Conservation (phyloP, 2,888 invertebrate species). For the Tholera decimalis region DNA sequence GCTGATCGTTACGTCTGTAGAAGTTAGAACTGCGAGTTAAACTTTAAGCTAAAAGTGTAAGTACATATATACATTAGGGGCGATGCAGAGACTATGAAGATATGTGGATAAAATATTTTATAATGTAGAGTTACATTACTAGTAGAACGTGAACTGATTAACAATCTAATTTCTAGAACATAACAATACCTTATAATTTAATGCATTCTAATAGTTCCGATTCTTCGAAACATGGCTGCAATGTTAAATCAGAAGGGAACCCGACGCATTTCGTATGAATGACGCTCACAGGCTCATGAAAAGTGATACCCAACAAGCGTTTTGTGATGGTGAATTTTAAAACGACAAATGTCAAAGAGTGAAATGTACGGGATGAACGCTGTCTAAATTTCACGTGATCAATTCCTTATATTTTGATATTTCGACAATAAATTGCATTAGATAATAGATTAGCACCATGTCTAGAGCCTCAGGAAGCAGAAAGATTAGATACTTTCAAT, state of each 20-base stretch:
- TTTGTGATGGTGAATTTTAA: no score
- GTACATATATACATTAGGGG: neutral
- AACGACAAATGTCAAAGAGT: no score
- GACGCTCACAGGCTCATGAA: conserved; percentile 52
- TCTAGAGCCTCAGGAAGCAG: no score
- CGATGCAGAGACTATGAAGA: neutral
- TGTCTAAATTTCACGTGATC: no score
- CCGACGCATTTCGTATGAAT: conserved; percentile 36
- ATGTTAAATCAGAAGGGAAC: conserved; percentile 38
- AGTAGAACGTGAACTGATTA: conserved; percentile 9
- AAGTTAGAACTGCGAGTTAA: conserved; percentile 4
- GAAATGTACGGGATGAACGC: no score
- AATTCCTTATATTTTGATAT: no score
- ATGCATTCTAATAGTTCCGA: conserved; percentile 38
- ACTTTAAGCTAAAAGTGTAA: neutral
- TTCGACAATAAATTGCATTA: no score
- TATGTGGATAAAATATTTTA: neutral
- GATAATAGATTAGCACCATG: no score
- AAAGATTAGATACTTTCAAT: conserved; percentile 50
- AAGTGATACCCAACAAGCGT: no score
- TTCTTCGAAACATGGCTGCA: conserved; percentile 29
- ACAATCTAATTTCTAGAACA: conserved; percentile 44
- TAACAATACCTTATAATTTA: conserved; percentile 49
- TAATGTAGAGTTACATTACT: no score
- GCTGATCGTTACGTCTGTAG: conserved; percentile 17